Conservation (phyloP, 2,113 vertebrate genomes). For the Brachyistius frenatus region DNA sequence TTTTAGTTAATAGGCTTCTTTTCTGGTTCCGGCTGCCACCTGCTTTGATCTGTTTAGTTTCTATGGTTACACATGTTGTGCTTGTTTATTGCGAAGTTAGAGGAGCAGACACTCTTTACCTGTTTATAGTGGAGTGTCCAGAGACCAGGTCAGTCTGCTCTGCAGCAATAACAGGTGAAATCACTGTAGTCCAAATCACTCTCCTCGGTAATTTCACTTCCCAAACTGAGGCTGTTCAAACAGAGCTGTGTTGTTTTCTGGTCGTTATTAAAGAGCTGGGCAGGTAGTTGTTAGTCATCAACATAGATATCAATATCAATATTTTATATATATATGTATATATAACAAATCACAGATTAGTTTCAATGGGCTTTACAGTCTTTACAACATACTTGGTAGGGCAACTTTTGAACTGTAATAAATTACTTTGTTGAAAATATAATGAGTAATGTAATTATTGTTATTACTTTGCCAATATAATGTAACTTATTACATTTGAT, state of each 20-base stretch:
- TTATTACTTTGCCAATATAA: too few relatives aligned
- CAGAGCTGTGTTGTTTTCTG: too few relatives aligned
- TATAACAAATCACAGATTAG: too few relatives aligned
- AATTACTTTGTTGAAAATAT: too few relatives aligned
- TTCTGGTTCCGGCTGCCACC: neutral
- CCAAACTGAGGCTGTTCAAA: neutral
- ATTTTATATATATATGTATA: too few relatives aligned
- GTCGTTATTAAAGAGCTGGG: too few relatives aligned
- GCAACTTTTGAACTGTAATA: too few relatives aligned
- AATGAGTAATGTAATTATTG: too few relatives aligned
- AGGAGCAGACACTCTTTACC: neutral
- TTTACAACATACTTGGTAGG: neutral
- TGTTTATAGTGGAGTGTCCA: conserved; percentile 4
- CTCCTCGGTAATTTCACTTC: accelerated
- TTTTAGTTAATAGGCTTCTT: neutral
- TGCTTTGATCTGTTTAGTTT: conserved; percentile 7
- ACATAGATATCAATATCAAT: too few relatives aligned
- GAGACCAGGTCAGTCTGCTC: neutral
- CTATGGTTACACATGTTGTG: conserved; percentile 16
- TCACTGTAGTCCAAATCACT: neutral
- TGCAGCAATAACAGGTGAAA: conserved; percentile 4
- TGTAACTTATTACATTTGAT: too few relatives aligned
- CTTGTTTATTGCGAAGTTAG: neutral
- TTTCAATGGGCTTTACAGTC: neutral
- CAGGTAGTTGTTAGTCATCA: too few relatives aligned